phyloP scores from a whole-genome alignment of 2,888 invertebrate species.

The Blomia tropicalis region DNA sequence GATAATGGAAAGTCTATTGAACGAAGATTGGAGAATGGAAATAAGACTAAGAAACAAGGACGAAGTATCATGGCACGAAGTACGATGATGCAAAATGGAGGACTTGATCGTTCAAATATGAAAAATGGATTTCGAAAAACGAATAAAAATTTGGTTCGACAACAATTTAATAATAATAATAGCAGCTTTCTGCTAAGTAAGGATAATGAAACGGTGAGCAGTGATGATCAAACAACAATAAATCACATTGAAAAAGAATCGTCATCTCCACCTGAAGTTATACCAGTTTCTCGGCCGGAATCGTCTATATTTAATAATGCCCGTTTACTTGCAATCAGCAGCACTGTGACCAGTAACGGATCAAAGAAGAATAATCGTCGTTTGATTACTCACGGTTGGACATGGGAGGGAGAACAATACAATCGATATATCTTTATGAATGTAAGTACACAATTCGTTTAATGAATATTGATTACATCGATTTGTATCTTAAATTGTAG shows the following conservation, averaged over 20 bases:
- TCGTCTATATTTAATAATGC: not conserved
- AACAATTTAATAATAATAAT: not conserved
- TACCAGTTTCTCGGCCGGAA: not conserved
- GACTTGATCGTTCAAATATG: not conserved
- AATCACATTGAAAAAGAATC: too few relatives aligned
- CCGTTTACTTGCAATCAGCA: not conserved
- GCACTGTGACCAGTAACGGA: too few relatives aligned
- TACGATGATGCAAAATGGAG: not conserved
- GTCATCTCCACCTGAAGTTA: not conserved
- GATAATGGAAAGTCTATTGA: too few relatives aligned
- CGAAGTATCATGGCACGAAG: not conserved
- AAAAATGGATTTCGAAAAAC: not conserved
- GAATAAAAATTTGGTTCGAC: not conserved
- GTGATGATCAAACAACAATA: too few relatives aligned
- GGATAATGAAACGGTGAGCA: not conserved
- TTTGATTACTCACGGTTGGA: constrained; percentile 76
- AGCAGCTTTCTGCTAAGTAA: not conserved
- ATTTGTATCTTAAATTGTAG: constrained; percentile 40
- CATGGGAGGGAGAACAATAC: constrained; percentile 68
- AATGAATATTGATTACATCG: not conserved
- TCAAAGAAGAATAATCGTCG: not conserved
- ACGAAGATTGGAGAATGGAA: too few relatives aligned
- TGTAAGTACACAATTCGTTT: constrained; percentile 44
- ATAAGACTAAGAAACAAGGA: not conserved
- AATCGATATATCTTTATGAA: constrained; percentile 69